Base-by-base conservation (phyloP, 2,888 invertebrate genomes). In the Malacosoma neustria region DNA sequence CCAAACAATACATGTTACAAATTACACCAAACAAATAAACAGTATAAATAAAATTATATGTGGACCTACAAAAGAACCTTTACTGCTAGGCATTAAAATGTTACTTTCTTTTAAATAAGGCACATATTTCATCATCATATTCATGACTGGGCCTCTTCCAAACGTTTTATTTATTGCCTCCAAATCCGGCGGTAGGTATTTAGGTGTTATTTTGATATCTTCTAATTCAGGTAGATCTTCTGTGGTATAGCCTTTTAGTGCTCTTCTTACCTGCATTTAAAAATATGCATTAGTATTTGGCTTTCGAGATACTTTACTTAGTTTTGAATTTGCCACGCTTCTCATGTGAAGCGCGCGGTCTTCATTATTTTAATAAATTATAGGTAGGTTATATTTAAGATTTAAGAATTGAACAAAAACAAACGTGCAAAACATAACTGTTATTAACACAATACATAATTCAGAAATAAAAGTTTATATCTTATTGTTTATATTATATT, bases 51-150 rank as follows among this genome's bases (percentile, higher is more conserved):
- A 39, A 13, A 32, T 34, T n/a, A 35, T 39, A 11, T 45, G 7
- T 14, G 15, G 30, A 43, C 22, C 35, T 9, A 37, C 34, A 6
- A n/a, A 1, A 4, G 9, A 13, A 32, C 13, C 5, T 13, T 13
- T 13, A 32, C 32, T 13, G 13, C 32, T 32, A 3, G 46, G 31
- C 4, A 35, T 53, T 2, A 63, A 39, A 7, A 71, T 36, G 1
- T 45, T 53, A 5, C 48, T 51, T 39, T 73, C 51, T 35, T 70
- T 73, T n/a, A 81, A 46, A 32, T 72, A 70, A 1, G 80, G 80
- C 51, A 80, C 51, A 38, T 79, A 80, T 38, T 66, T 65, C 1
- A 72, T 13, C 1, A 77, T 61, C 69, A 77, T 77, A 11, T 60
- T 62, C 1, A 76, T 43, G 55, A 79, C 67, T 0, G 72, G 66